phyloP scores from a whole-genome alignment of 1,140 invertebrate genomes.

The Pectinophora gossypiella region DNA sequence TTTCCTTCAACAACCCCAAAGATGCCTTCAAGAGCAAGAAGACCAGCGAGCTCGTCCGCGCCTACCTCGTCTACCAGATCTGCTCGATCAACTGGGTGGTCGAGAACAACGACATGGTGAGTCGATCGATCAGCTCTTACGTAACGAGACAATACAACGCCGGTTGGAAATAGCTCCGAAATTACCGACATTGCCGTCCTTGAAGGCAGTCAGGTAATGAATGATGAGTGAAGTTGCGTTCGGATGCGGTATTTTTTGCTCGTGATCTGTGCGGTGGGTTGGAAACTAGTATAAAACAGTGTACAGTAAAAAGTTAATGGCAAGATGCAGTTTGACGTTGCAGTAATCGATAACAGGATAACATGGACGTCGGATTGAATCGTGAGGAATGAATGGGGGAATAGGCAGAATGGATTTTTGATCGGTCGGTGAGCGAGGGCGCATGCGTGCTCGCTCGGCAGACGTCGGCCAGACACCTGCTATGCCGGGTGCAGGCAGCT shows the following conservation, averaged over 20 bases:
- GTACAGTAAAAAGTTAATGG: too few relatives aligned
- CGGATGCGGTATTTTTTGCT: background rate
- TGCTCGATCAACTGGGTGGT: conserved; percentile 94
- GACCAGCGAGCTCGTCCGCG: conserved; percentile 93
- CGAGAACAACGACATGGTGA: conserved; percentile 96
- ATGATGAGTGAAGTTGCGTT: background rate
- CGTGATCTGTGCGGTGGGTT: too few relatives aligned
- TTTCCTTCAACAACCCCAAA: conserved; percentile 88
- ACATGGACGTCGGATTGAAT: background rate
- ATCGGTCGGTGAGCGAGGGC: conserved; percentile 4
- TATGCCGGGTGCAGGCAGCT: too few relatives aligned
- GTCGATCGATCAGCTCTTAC: conserved; percentile 40
- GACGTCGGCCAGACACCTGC: conserved; percentile 1
- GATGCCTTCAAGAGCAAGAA: conserved; percentile 96
- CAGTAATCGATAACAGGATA: background rate
- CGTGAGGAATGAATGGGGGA: conserved; percentile 13
- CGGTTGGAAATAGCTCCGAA: conserved; percentile 35
- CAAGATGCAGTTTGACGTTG: too few relatives aligned
- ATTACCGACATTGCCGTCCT: conserved; percentile 42
- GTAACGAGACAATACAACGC: conserved; percentile 26
- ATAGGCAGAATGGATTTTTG: conserved; percentile 20
- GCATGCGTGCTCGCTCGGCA: conserved; percentile 13
- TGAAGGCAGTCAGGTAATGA: conserved; percentile 15
- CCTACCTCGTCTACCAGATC: conserved; percentile 94
- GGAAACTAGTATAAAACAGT: too few relatives aligned